Conservation (phyloP, 2,888 invertebrate genomes). For the Morpho deidamia region DNA sequence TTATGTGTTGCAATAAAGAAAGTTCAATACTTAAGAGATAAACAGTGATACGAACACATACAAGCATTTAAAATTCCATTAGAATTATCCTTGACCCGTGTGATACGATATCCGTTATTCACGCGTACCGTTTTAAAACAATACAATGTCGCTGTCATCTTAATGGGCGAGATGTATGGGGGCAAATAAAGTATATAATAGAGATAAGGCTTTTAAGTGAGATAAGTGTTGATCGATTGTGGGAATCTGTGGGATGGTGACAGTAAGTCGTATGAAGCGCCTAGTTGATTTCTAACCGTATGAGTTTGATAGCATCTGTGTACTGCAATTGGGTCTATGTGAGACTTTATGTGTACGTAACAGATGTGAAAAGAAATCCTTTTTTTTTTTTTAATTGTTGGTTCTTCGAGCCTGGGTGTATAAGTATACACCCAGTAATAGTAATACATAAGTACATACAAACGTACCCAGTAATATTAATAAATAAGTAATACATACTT, state of each 20-base stretch:
- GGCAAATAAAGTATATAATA: constrained; percentile 23
- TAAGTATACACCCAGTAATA: too few relatives aligned
- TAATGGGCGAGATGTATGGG: constrained; percentile 27
- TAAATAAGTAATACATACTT: too few relatives aligned
- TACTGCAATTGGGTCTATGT: constrained; percentile 15
- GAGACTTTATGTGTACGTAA: not conserved
- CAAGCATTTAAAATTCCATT: not conserved
- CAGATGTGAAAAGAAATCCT: too few relatives aligned
- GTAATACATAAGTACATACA: too few relatives aligned
- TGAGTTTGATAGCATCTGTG: constrained; percentile 54
- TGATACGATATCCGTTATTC: constrained; percentile 1
- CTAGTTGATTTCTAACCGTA: constrained; percentile 44
- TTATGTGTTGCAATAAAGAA: too few relatives aligned
- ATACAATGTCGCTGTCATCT: constrained; percentile 25
- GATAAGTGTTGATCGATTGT: constrained; percentile 75
- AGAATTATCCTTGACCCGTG: not conserved
- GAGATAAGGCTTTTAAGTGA: constrained; percentile 69
- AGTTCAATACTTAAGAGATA: not conserved
- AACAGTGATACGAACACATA: not conserved
- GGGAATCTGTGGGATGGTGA: constrained; percentile 64
- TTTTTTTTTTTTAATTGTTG: too few relatives aligned
- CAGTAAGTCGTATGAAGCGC: constrained; percentile 69
- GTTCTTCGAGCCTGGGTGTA: too few relatives aligned
- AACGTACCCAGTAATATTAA: too few relatives aligned
- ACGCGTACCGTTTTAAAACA: constrained; percentile 20